phyloP scores from a whole-genome alignment of 2,797 vertebrate genomes.

The Malacoctenus gilli region DNA sequence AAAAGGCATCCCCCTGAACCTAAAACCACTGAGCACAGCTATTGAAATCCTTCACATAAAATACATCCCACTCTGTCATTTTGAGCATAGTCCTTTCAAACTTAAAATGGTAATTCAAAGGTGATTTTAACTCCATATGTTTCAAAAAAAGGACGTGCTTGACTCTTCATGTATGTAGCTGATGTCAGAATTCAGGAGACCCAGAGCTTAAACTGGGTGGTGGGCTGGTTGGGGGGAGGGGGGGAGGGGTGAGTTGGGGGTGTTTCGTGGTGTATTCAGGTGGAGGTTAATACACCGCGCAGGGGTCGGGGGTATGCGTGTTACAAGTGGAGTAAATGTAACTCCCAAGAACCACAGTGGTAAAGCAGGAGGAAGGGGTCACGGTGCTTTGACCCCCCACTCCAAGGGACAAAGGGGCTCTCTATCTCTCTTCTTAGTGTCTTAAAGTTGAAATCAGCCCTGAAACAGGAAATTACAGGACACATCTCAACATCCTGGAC shows the following conservation, averaged over 20 bases:
- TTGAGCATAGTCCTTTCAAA: too few relatives aligned
- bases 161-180: slow-evolving; percentile 6
- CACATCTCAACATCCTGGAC: slow-evolving; percentile 12
- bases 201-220: too few relatives aligned
- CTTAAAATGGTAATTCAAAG: too few relatives aligned
- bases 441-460: slow-evolving; percentile 62
- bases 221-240: too few relatives aligned
- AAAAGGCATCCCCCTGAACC: too few relatives aligned
- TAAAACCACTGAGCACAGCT: too few relatives aligned
- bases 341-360: slow-evolving; percentile 39
- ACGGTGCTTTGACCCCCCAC: slow-evolving; percentile 51
- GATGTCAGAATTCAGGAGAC: slow-evolving; percentile 6
- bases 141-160: too few relatives aligned
- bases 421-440: slow-evolving; percentile 71
- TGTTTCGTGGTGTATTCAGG: background rate
- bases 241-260: too few relatives aligned
- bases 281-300: background rate
- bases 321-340: slow-evolving; percentile 10
- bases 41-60: too few relatives aligned
- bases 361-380: slow-evolving; percentile 62
- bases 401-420: slow-evolving; percentile 84
- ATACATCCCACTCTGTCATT: too few relatives aligned
- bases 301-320: background rate
- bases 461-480: slow-evolving; percentile 47
- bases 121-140: too few relatives aligned